A percentile compares a stretch with the other conserved stretches of the same genome.
Conservation (phyloP, 2,888 invertebrate species). For the Apamea sordens region DNA sequence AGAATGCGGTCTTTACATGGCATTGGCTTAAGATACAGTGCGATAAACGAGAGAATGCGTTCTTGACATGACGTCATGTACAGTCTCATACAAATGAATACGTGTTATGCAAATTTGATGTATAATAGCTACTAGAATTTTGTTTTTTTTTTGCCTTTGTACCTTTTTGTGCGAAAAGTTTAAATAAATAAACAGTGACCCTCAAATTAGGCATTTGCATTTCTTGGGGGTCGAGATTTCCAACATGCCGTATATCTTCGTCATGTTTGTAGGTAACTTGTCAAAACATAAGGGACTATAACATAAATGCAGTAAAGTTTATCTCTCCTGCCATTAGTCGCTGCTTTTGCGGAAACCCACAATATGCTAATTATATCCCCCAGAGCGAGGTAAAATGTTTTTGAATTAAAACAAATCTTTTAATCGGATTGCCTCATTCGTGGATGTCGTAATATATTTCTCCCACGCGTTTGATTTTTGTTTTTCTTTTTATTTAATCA, state of each 20-base stretch:
- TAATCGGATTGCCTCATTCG: slow-evolving; percentile 49
- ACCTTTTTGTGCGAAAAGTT: too few relatives aligned
- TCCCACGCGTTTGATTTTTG: background rate
- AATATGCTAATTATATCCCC: slow-evolving; percentile 46
- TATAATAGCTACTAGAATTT: too few relatives aligned
- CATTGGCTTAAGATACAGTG: background rate
- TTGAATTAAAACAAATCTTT: slow-evolving; percentile 48
- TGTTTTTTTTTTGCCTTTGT: too few relatives aligned
- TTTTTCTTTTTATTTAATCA: background rate
- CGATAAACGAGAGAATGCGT: too few relatives aligned
- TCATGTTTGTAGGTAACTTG: background rate
- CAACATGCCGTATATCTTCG: too few relatives aligned
- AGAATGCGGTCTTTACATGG: background rate
- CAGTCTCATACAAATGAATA: too few relatives aligned
- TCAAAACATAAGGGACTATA: background rate
- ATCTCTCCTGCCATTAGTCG: background rate
- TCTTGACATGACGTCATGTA: too few relatives aligned
- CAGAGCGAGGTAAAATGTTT: slow-evolving; percentile 42
- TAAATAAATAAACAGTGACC: too few relatives aligned
- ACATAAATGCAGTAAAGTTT: slow-evolving; percentile 13
- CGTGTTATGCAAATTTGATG: too few relatives aligned
- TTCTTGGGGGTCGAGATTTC: too few relatives aligned
- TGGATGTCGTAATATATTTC: slow-evolving; percentile 16
- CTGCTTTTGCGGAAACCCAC: slow-evolving; percentile 19
- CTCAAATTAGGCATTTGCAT: too few relatives aligned